These are phyloP conservation scores for Chrysodeixis includens DNA, from an alignment of 2,888 invertebrate species.

Conservation along the genomic window DNA sequence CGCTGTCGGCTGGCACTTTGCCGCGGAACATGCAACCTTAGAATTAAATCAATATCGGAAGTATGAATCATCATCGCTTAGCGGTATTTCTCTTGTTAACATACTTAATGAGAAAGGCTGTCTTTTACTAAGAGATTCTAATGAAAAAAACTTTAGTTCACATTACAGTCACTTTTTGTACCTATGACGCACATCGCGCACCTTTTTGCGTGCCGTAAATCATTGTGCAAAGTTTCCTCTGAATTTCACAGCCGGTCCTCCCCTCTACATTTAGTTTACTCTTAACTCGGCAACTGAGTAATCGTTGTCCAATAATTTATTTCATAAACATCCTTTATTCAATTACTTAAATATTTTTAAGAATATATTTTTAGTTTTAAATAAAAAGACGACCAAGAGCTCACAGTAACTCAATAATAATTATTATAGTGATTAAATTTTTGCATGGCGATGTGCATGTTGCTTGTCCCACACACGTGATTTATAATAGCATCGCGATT, in stretches of 20 bases:
- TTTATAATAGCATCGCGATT: slow-evolving; percentile 39
- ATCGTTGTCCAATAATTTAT: not conserved
- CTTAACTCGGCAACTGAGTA: not conserved
- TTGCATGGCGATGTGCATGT: slow-evolving; percentile 32
- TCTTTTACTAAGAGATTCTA: not conserved
- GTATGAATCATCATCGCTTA: not conserved
- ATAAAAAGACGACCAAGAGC: not conserved
- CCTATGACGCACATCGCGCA: too few species aligned
- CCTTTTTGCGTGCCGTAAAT: not conserved
- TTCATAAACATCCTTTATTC: too few species aligned
- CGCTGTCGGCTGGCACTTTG: not conserved
- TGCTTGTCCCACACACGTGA: slow-evolving; percentile 44
- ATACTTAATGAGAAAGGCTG: not conserved
- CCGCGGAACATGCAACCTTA: slow-evolving; percentile 3
- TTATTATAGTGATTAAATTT: slow-evolving; percentile 9
- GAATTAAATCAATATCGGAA: slow-evolving; percentile 2
- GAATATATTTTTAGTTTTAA: not conserved
- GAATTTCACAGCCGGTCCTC: not conserved
- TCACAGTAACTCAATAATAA: not conserved
- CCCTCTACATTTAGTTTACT: too few species aligned
- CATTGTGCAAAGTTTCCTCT: not conserved
- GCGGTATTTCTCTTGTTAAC: slow-evolving; percentile 2
- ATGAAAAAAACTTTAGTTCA: too few species aligned
- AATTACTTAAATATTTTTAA: too few species aligned
- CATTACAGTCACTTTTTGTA: too few species aligned